Base-by-base conservation (phyloP, 1,140 invertebrate species). In the Holcopasites calliopsidis region DNA sequence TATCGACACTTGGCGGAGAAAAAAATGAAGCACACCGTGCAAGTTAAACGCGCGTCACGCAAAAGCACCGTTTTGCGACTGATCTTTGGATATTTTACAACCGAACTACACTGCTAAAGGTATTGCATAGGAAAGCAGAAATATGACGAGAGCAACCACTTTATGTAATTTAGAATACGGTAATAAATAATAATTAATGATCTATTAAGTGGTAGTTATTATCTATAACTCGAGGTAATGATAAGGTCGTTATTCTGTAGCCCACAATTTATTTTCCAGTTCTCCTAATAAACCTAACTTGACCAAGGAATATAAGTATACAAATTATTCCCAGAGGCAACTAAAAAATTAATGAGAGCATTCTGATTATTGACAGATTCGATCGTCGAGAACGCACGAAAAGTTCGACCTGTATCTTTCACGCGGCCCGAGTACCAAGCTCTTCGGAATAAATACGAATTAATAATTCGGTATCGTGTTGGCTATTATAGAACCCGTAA, bases 391-490 rank as follows among this genome's bases (percentile, higher is more conserved):
- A n/a, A 18, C 2, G 13, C 44, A 65, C 44, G 62, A 16, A 42
- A 55, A 28, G 2, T 47, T 66, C 49, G 49, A 49, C 50, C 64
- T 28, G 21, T 3, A 1, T 5, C 31, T 2, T 18, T 40, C 57
- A 47, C 57, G 57, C 33, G 31, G 52, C n/a, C 13, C 40, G 10
- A n/a, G n/a, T n/a, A n/a, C n/a, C n/a, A n/a, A n/a, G n/a, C n/a
- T n/a, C n/a, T n/a, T n/a, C n/a, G n/a, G n/a, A 58, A 71, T 77
- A 73, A 69, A 52, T 40, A 26, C 21, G 47, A 35, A 76, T 64
- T 70, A 78, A 78, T 82, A 78, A 78, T 75, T 76, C 58, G 44
- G 50, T 42, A n/a, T n/a, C n/a, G n/a, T n/a, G n/a, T n/a, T n/a
- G 18, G 42, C 2, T 44, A 2, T 18, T 44, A 18, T 44, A 10